Base-by-base conservation (phyloP, 2,888 invertebrate species). In the Thereva nobilitata region DNA sequence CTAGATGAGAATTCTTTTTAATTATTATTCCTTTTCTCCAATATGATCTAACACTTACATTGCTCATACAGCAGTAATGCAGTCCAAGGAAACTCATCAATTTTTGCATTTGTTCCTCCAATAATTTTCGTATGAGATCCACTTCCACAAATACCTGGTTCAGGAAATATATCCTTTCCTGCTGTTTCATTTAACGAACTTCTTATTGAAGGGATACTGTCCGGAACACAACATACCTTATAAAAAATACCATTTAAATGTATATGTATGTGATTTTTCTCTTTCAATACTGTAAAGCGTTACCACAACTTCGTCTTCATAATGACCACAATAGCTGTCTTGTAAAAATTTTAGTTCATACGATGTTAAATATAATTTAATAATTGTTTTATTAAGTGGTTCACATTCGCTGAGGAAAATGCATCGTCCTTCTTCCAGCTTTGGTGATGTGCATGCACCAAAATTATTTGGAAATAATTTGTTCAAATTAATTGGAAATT, bases 321-420 rank as follows among this genome's bases (percentile, higher is more conserved):
- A 80, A 72, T 86, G 87, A 0, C 91, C 89, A 73, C 92, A 92
- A 70, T 88, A 87, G 5, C 90, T 85, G 49, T 82, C 80, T 69
- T 86, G 83, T 52, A 92, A 79, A 70, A 85, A 85, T n/a, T 78
- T 75, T 0, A 83, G 78, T 37, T 83, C 79, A 4, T 79, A 73
- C 0, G 76, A 69, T 0, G 77, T 72, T 6, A 82, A 76, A 1
- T 81, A 82, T 1, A 80, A 77, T 1, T 75, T 70, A 66, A 80
- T 78, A 44, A 86, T 75, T 63, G 84, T 77, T 1, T 42, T 37
- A 41, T 37, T 54, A 4, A 69, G 37, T 34, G 10, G 4, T 5
- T 37, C 6, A 45, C 67, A 69, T 5, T 67, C 35, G 2, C 37
- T 34, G 12, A 69, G 40, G 49, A 49, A 50, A 9, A 67, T 42